Conservation (phyloP, 2,888 invertebrate species). For the Tachina grossa region DNA sequence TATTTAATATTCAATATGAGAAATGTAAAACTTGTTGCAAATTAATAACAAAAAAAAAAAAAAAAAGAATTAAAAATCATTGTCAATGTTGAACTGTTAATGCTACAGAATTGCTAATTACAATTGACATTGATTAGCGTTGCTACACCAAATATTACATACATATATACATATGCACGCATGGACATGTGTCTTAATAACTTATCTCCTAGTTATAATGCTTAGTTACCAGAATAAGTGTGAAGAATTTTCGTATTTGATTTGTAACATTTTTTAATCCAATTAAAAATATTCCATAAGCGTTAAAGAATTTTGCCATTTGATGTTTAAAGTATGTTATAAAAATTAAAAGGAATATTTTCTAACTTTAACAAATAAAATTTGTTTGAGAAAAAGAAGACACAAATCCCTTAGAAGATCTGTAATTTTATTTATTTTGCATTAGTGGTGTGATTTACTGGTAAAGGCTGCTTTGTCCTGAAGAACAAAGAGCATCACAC, state of each 20-base stretch:
- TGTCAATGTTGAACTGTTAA: conserved; percentile 62
- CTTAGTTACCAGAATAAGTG: background rate
- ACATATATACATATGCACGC: no score
- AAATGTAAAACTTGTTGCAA: conserved; percentile 59
- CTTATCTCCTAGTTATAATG: background rate
- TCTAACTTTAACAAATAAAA: no score
- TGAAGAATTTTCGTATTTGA: background rate
- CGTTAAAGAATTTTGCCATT: no score
- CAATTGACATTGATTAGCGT: conserved; percentile 78
- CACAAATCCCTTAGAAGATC: no score
- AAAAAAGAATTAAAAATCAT: conserved; percentile 34
- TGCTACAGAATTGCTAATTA: conserved; percentile 68
- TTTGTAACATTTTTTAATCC: background rate
- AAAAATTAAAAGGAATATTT: no score
- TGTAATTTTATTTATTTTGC: no score
- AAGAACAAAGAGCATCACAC: no score
- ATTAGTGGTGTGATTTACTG: no score
- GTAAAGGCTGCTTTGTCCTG: no score
- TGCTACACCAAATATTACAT: conserved; percentile 73
- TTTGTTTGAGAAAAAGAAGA: no score
- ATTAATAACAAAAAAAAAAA: background rate
- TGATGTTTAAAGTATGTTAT: no score
- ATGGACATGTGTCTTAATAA: conserved; percentile 73
- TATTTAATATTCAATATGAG: conserved; percentile 5
- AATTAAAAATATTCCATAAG: background rate